Evolutionary conservation across 2,888 invertebrate species (phyloP), one percentile per base, ranked within the genome.

Genomic region (Taenaris catops): DNA sequence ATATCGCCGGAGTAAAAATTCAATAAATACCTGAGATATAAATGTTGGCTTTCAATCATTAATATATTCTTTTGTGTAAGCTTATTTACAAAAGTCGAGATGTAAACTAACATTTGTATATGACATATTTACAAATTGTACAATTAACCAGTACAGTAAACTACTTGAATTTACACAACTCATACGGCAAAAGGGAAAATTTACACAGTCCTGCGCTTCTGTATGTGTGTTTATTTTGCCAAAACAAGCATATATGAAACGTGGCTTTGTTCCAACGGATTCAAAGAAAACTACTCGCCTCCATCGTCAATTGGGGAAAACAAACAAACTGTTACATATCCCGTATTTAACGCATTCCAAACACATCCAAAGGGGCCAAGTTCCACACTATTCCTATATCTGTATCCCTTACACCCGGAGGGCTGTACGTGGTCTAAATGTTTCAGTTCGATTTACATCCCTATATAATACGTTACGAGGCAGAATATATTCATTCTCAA

Each of bases 401-500:
- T 24, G 17, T 24, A 53, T 44, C 53, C 55, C 51, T 36, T 36
- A 33, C 18, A 46, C 55, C 59, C 56, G 49, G 49, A 57, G 70
- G 72, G 58, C 56, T 44, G 47, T 61, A 74, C 74, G 75, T 68
- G 78, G 72, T 65, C 66, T 73, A 76, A 79, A 80, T 83, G 75
- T 80, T 79, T 79, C 76, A 76, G 47, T 52, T 55, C 57, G 64
- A 76, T 75, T 72, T 71, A 73, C 69, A 75, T 68, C 61, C 56
- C 38, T 45, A 56, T 46, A 46, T 49, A 50, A 53, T 53, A 49
- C 55, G 56, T 63, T 62, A 63, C 58, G 51, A 49, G 18, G 29
- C 34, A 23, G n/a, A 40, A 40, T 40, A 35, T 35, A 31, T 25
- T 18, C 21, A 10, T 12, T 53, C 44, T 47, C 46, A 53, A 51